Evolutionary conservation across 1,140 invertebrate genomes (phyloP).

Genomic region (Mizuhopecten yessoensis): DNA sequence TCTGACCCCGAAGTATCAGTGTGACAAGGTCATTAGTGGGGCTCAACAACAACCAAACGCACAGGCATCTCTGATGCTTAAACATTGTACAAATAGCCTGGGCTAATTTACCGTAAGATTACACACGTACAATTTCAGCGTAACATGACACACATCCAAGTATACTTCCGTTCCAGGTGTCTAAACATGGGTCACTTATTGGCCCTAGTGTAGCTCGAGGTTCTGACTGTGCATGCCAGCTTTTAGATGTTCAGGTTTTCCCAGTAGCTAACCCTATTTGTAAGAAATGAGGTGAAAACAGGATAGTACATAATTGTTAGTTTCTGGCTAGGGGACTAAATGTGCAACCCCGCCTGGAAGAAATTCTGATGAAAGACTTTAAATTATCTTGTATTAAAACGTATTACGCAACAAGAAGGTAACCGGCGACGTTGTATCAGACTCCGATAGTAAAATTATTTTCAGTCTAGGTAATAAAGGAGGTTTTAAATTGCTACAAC

Average conservation of each 20-base stretch:
- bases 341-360: no score
- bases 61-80: background rate
- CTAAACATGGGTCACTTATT: background rate
- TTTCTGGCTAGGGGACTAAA: no score
- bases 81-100: background rate
- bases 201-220: background rate
- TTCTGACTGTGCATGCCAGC: background rate
- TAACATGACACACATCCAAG: no score
- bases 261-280: no score
- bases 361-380: no score
- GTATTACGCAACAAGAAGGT: no score
- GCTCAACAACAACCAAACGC: background rate
- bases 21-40: background rate
- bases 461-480: no score
- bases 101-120: background rate
- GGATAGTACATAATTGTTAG: no score
- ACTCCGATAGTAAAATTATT: no score
- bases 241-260: background rate
- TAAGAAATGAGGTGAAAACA: no score
- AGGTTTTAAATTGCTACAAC: no score
- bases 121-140: background rate
- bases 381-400: no score
- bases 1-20: background rate
- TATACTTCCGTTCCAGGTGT: background rate
- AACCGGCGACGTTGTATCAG: background rate